These are phyloP conservation scores for Ganaspis sp. DNA, from an alignment of 1,140 invertebrate genomes.

Conservation along the genomic window DNA sequence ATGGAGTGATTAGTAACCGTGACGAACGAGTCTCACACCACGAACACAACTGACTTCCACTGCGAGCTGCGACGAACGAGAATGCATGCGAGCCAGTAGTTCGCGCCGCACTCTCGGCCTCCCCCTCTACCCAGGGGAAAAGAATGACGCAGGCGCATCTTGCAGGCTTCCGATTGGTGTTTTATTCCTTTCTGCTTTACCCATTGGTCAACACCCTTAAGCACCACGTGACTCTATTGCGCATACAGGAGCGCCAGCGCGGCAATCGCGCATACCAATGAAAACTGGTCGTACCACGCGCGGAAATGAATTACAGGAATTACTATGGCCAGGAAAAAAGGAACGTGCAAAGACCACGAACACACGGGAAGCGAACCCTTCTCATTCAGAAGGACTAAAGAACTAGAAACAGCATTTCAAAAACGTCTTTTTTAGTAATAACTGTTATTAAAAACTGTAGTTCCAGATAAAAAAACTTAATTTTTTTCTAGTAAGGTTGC, in stretches of 20 bases:
- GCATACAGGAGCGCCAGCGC: slow-evolving; percentile 52
- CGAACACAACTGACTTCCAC: slow-evolving; percentile 59
- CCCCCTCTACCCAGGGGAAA: slow-evolving; percentile 53
- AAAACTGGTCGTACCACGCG: slow-evolving; percentile 60
- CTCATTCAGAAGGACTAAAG: background rate
- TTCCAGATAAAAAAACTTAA: too few species aligned
- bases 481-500: background rate
- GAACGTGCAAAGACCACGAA: background rate
- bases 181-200: slow-evolving; percentile 39
- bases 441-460: too few species aligned
- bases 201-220: slow-evolving; percentile 52
- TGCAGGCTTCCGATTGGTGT: slow-evolving; percentile 44
- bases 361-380: background rate
- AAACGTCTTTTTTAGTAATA: background rate
- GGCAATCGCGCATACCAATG: slow-evolving; percentile 14
- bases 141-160: background rate
- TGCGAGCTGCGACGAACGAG: slow-evolving; percentile 70
- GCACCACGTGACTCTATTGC: slow-evolving; percentile 50
- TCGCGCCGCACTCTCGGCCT: slow-evolving; percentile 65
- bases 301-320: slow-evolving; percentile 49
- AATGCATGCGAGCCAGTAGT: slow-evolving; percentile 63
- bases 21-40: background rate
- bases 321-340: background rate
- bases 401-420: background rate
- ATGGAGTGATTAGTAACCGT: background rate